Percentiles rank a stretch among this genome's conserved stretches.
Evolutionary conservation across 2,888 invertebrate genomes (phyloP).

Genomic region (Leptinotarsa rubiginosa): DNA sequence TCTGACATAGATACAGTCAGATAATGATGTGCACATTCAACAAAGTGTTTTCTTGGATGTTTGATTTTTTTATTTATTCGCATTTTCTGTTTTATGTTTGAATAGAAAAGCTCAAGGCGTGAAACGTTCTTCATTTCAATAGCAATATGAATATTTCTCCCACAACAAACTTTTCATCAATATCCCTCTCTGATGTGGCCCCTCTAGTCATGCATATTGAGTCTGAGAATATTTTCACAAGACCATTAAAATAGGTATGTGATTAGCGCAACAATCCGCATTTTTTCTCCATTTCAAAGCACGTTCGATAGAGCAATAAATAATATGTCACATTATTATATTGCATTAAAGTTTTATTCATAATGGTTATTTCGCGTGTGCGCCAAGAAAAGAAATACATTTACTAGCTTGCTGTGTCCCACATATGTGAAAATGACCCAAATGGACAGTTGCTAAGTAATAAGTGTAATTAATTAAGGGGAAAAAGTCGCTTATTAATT

Average conservation of each 20-base stretch:
- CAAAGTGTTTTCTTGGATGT: no score
- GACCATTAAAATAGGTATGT: background rate
- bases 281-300: background rate
- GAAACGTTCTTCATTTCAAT: no score
- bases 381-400: conserved; percentile 1
- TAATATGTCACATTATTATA: conserved; percentile 18
- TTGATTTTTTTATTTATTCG: no score
- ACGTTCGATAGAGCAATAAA: conserved; percentile 6
- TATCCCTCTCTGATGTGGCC: no score
- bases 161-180: no score
- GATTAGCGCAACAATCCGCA: conserved; percentile 2
- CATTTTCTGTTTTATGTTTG: no score
- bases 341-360: conserved; percentile 20
- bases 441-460: conserved; percentile 12
- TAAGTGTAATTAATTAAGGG: background rate
- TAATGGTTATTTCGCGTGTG: conserved; percentile 20
- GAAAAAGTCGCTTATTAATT: conserved; percentile 12
- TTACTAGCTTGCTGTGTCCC: background rate
- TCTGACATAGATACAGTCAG: no score
- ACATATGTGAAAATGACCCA: conserved; percentile 3
- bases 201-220: no score
- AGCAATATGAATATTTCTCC: no score
- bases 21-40: no score
- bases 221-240: background rate
- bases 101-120: no score